Evolutionary conservation across 2,888 invertebrate species (phyloP), one percentile per base, ranked within the genome.

Genomic region (Parochlus steinenii): DNA sequence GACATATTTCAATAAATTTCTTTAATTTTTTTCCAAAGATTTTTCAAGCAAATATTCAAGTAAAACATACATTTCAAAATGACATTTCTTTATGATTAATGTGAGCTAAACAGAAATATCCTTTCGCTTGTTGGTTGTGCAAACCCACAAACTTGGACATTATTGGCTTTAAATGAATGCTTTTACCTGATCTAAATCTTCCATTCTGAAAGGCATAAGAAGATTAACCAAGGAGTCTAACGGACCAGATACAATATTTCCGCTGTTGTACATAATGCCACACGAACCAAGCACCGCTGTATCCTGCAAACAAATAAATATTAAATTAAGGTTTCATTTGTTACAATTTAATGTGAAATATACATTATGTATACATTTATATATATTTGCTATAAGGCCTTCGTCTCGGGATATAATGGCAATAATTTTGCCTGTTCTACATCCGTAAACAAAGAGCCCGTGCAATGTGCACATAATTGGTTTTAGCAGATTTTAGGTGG

Each of bases 161-260:
- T 10, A 14, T n/a, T n/a, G 31, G 16, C 28, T 26, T 16, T 29
- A 39, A 33, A 37, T 32, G 30, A 30, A 20, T 10, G 18, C 31
- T 37, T 46, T 49, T 45, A 55, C 56, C 54, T 54, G 55, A 51
- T 56, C 56, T 46, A 56, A 49, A 40, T 58, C 57, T 34, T 47
- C 48, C 39, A 50, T 45, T 45, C 51, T 52, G 41, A 49, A 48
- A 19, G 58, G 58, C 42, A 57, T 49, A 30, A 58, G 48, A 23
- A 52, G 48, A 44, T 57, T 55, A 36, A 55, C 44, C 18, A 58
- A 46, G 32, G 57, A 53, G 18, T 56, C 56, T 46, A 58, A 45
- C 41, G 58, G 58, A 30, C 58, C 58, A 45, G 57, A 57, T 47
- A 55, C 52, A 45, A 55, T 54, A 50, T 48, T 53, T 44, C 56